phyloP scores from a whole-genome alignment of 1,140 invertebrate species.

The Temnothorax nylanderi region DNA sequence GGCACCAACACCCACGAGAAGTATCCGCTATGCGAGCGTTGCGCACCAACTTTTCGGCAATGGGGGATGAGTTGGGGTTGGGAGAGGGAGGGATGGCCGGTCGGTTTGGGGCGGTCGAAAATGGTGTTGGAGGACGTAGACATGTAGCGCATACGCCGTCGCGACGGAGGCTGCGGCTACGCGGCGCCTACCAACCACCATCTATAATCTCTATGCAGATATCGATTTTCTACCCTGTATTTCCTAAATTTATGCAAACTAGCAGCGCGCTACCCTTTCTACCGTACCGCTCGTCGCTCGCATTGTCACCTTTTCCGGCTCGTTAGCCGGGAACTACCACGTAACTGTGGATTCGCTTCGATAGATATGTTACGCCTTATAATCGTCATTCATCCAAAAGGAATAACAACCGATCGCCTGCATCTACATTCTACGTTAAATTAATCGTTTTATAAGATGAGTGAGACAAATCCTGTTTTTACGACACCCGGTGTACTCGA shows the following conservation, averaged over 20 bases:
- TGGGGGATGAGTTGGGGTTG: constrained; percentile 35
- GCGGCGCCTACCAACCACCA: constrained; percentile 86
- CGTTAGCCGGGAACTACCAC: neutral
- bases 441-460: neutral
- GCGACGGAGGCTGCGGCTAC: constrained; percentile 86
- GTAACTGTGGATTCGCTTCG: neutral
- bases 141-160: constrained; percentile 84
- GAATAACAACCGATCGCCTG: neutral
- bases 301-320: constrained; percentile 30
- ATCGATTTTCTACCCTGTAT: constrained; percentile 86
- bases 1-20: constrained; percentile 65
- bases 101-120: constrained; percentile 65
- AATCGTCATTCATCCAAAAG: neutral
- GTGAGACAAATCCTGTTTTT: neutral
- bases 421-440: too few species aligned
- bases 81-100: constrained; percentile 34
- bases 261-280: constrained; percentile 73
- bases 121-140: constrained; percentile 74
- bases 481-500: neutral
- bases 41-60: constrained; percentile 67
- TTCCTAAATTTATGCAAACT: constrained; percentile 86
- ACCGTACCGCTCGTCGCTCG: constrained; percentile 21
- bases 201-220: constrained; percentile 87
- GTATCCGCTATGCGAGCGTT: constrained; percentile 63
- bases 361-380: neutral